A percentile compares a stretch with the other conserved stretches of the same genome.
Evolutionary conservation across 2,888 invertebrate species (phyloP).

Genomic region (Eupithecia vulgata): DNA sequence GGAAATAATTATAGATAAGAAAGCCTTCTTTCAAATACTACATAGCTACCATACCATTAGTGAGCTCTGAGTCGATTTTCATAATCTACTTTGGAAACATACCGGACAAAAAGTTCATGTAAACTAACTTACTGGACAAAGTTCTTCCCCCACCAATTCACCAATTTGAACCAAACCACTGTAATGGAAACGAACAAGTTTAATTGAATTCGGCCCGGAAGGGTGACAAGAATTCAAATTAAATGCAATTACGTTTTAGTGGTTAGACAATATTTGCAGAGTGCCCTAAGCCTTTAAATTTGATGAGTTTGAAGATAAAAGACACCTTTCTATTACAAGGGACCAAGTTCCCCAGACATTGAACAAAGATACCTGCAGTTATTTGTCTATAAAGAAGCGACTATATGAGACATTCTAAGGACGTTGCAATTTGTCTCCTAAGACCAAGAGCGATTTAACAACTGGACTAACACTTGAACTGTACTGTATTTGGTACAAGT

Average conservation of each 20-base stretch:
- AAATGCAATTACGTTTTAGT: slow-evolving; percentile 58
- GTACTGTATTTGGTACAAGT: neutral
- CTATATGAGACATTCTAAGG: slow-evolving; percentile 31
- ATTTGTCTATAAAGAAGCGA: slow-evolving; percentile 48
- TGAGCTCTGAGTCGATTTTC: neutral
- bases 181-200: slow-evolving; percentile 73
- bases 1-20: too few relatives aligned
- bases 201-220: slow-evolving; percentile 73
- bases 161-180: slow-evolving; percentile 51
- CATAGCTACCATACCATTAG: neutral
- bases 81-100: slow-evolving; percentile 15
- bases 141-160: slow-evolving; percentile 45
- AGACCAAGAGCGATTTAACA: neutral
- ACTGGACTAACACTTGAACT: slow-evolving; percentile 12
- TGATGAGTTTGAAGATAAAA: slow-evolving; percentile 24
- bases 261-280: slow-evolving; percentile 45
- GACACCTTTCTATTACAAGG: slow-evolving; percentile 11
- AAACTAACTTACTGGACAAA: slow-evolving; percentile 38
- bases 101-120: slow-evolving; percentile 20
- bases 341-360: neutral
- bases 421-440: slow-evolving; percentile 69
- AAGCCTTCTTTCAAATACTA: too few relatives aligned
- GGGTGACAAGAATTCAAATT: slow-evolving; percentile 71
- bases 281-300: slow-evolving; percentile 31
- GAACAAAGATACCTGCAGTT: slow-evolving; percentile 1